phyloP scores from a whole-genome alignment of 1,140 invertebrate genomes.

The Trichomalopsis sarcophagae region DNA sequence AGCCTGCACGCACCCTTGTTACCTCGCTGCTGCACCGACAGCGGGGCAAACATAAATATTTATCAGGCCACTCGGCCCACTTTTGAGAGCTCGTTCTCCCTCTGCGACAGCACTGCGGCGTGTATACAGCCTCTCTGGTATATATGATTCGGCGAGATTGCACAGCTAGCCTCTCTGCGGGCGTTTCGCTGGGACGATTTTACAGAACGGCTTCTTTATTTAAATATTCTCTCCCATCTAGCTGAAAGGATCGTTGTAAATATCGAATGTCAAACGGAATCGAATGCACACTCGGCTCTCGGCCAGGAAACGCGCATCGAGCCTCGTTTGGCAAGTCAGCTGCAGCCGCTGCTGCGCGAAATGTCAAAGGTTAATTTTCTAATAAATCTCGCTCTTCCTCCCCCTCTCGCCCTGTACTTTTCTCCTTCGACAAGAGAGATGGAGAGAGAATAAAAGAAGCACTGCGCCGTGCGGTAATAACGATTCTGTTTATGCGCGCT shows the following conservation, averaged over 20 bases:
- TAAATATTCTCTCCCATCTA: too few relatives aligned
- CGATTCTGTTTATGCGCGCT: background rate
- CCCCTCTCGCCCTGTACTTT: too few relatives aligned
- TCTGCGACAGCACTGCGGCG: too few relatives aligned
- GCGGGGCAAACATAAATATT: constrained; percentile 22
- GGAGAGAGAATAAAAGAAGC: too few relatives aligned
- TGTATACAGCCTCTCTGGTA: background rate
- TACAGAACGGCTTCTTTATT: too few relatives aligned
- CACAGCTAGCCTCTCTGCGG: too few relatives aligned
- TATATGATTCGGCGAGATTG: too few relatives aligned
- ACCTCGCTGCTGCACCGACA: too few relatives aligned
- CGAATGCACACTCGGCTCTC: background rate
- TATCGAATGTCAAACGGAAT: too few relatives aligned
- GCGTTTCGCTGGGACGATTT: too few relatives aligned
- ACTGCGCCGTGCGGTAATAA: constrained; percentile 1
- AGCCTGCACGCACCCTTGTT: background rate
- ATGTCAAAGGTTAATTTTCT: constrained; percentile 49
- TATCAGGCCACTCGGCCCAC: constrained; percentile 22
- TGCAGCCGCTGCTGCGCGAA: background rate
- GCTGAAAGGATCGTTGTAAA: too few relatives aligned
- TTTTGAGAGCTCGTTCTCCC: background rate
- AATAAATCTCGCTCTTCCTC: constrained; percentile 1
- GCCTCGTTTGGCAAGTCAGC: background rate
- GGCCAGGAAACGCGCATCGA: constrained; percentile 21
- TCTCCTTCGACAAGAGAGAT: background rate